phyloP scores from a whole-genome alignment of 2,888 invertebrate genomes.

The Stenurella melanura region DNA sequence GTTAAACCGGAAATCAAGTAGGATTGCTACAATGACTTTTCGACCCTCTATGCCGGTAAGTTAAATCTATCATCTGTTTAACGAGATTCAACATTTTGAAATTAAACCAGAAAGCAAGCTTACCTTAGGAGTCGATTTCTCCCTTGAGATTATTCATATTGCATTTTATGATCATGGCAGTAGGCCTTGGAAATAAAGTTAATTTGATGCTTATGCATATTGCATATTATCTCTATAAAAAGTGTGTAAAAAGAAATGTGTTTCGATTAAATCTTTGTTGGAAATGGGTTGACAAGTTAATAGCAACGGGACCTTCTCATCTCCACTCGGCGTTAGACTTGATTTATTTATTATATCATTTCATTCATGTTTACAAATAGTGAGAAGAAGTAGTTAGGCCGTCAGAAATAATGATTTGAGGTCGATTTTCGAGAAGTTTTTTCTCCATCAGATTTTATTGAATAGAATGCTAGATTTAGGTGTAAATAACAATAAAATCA shows the following conservation, averaged over 20 bases:
- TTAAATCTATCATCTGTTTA: too few relatives aligned
- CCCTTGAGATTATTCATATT: neutral
- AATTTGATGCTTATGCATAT: neutral
- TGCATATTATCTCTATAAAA: neutral
- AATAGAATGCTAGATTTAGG: too few relatives aligned
- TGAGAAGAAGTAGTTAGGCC: too few relatives aligned
- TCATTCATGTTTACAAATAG: neutral
- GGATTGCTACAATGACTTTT: too few relatives aligned
- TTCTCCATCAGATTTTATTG: too few relatives aligned
- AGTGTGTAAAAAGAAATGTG: neutral
- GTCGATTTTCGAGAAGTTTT: too few relatives aligned
- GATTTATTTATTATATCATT: neutral
- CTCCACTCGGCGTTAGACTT: neutral
- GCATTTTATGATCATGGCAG: neutral
- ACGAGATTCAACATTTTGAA: neutral
- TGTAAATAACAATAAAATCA: too few relatives aligned
- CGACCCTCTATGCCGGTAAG: too few relatives aligned
- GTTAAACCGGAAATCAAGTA: too few relatives aligned
- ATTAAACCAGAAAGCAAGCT: neutral
- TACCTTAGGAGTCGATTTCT: neutral
- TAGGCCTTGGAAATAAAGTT: neutral
- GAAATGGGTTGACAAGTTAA: neutral
- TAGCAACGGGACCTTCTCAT: neutral
- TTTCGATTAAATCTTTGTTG: neutral
- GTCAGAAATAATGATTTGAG: too few relatives aligned